A percentile compares a stretch with the other conserved stretches of the same genome.
Conservation (phyloP, 2,113 vertebrate species). For the Typhlomys cinereus region DNA sequence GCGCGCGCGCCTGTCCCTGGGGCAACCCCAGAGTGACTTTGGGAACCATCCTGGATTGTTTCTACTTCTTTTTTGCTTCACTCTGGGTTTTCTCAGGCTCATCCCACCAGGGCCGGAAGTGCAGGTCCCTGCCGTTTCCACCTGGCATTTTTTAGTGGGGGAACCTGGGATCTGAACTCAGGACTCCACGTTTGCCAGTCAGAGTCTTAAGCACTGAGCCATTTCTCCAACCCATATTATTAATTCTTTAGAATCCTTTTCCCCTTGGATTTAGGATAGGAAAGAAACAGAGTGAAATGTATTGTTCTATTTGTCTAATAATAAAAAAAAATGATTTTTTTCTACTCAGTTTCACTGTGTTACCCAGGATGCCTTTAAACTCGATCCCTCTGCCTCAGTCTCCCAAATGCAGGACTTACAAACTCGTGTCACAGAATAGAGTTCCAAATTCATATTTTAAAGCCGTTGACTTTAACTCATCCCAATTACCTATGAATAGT, state of each 20-base stretch:
- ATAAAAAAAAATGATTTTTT: background rate
- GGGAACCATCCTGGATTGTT: too few relatives aligned
- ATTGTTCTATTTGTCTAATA: background rate
- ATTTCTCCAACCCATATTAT: too few relatives aligned
- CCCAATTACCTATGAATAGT: background rate
- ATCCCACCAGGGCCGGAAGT: too few relatives aligned
- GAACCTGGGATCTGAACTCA: too few relatives aligned
- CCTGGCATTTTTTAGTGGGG: too few relatives aligned
- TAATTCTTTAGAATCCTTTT: background rate
- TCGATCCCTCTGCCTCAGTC: background rate
- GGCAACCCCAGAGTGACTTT: too few relatives aligned
- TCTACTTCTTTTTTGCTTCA: too few relatives aligned
- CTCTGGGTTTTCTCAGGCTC: too few relatives aligned
- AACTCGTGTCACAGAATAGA: background rate
- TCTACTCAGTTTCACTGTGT: background rate
- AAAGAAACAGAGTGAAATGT: background rate
- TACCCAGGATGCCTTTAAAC: background rate
- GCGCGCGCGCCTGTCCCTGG: too few relatives aligned
- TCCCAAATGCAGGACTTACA: background rate
- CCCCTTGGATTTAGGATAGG: background rate
- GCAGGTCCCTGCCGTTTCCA: too few relatives aligned
- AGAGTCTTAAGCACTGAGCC: too few relatives aligned
- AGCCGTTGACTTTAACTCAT: background rate
- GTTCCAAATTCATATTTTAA: slow-evolving; percentile 23
- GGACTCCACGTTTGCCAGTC: too few relatives aligned